Evolutionary conservation across 2,888 invertebrate genomes (phyloP).

Genomic region (Dichetophora obliterata): DNA sequence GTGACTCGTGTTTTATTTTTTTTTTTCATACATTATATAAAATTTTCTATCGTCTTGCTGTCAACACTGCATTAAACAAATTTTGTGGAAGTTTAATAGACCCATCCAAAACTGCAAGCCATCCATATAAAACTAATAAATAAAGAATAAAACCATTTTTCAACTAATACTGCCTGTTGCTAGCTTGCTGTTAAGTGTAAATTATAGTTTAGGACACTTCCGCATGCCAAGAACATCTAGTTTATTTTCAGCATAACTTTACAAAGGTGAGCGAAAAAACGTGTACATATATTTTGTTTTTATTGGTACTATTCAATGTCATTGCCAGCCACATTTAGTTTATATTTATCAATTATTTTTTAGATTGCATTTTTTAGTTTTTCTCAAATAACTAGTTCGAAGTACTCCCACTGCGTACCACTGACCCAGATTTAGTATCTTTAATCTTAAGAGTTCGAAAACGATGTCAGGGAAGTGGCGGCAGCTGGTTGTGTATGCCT

Average conservation of each 20-base stretch:
- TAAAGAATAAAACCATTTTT: not conserved
- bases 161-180: not conserved
- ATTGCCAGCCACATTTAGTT: conserved; percentile 7
- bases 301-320: conserved; percentile 16
- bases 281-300: not conserved
- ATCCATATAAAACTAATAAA: not conserved
- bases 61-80: not conserved
- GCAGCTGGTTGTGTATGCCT: conserved; percentile 13
- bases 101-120: not conserved
- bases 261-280: conserved; percentile 5
- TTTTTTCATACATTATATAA: not conserved
- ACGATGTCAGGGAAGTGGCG: not conserved
- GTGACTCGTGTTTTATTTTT: not conserved
- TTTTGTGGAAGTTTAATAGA: not conserved
- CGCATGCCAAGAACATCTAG: not conserved
- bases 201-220: not conserved
- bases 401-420: not conserved
- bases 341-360: not conserved
- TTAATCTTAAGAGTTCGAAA: not conserved
- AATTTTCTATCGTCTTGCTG: not conserved
- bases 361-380: not conserved
- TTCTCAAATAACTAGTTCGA: not conserved
- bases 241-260: not conserved
- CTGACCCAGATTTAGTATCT: conserved; percentile 21
- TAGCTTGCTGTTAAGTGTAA: too few species aligned